These are phyloP conservation scores for Macropis europaea DNA, from an alignment of 2,888 invertebrate species.

Conservation along the genomic window DNA sequence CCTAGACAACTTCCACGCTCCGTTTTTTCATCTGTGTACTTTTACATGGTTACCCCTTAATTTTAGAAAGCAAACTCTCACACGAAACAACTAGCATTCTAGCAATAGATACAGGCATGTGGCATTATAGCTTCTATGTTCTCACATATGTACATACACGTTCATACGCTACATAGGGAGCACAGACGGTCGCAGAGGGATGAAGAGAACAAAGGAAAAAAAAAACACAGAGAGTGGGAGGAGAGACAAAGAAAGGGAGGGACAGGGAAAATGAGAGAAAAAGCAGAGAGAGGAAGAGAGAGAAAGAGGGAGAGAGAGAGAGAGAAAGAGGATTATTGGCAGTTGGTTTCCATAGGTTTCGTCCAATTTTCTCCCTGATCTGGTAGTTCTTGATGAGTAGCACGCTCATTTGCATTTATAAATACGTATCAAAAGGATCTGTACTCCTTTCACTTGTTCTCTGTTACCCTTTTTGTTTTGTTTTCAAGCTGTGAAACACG, in stretches of 20 bases:
- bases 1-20: slow-evolving; percentile 2
- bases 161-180: slow-evolving; percentile 34
- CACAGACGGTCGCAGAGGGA: slow-evolving; percentile 35
- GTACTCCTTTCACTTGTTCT: slow-evolving; percentile 7
- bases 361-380: slow-evolving; percentile 6
- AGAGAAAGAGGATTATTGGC: not conserved
- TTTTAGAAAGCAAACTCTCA: slow-evolving; percentile 17
- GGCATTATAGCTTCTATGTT: slow-evolving; percentile 72
- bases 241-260: not conserved
- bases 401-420: not conserved
- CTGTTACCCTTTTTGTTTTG: too few relatives aligned
- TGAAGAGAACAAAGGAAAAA: slow-evolving; percentile 14
- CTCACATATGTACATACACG: slow-evolving; percentile 53
- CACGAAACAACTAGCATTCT: slow-evolving; percentile 66
- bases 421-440: not conserved
- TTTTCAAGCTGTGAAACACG: slow-evolving; percentile 12
- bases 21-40: slow-evolving; percentile 19
- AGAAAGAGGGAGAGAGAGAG: too few relatives aligned
- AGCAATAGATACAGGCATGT: slow-evolving; percentile 77
- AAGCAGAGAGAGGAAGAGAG: not conserved
- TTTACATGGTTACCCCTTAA: slow-evolving; percentile 19
- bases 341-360: slow-evolving; percentile 13
- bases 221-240: not conserved
- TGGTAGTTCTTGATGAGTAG: slow-evolving; percentile 27
- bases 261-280: not conserved